Evolutionary conservation across 2,888 invertebrate species (phyloP), one percentile per base, ranked within the genome.

Genomic region (Lampropteryx suffumata): DNA sequence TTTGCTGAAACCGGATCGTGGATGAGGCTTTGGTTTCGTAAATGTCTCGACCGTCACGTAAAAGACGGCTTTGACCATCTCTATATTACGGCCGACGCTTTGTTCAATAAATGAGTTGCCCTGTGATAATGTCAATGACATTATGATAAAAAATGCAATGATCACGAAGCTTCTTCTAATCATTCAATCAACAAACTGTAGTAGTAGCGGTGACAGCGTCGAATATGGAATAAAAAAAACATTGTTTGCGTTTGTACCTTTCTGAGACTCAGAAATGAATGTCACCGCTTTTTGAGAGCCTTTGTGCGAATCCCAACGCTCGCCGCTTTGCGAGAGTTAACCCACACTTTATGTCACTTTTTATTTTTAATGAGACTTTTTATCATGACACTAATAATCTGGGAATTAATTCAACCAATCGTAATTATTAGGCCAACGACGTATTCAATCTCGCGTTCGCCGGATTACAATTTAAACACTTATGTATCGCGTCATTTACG

Each of bases 331-430:
- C 71, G 76, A 71, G 71, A 52, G 33, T 79, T 79, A 77, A 73
- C 67, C 69, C 75, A 73, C 79, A 79, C 74, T 82, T 82, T 80
- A 76, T 71, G 76, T 77, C 80, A 78, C 76, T 73, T 82, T 82
- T 80, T 81, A 76, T 80, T 81, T 84, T 81, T 80, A 84, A 83
- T 82, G 79, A 82, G 71, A 61, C 62, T 69, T 72, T 77, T 76
- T 79, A 71, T 71, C 54, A 57, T 64, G 71, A 69, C 69, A 68
- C 65, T 72, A 73, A 76, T 75, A 71, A 73, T 73, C 67, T 53
- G 55, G 54, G 69, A 68, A 67, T 64, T 67, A 67, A 70, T 68
- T 73, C 62, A 65, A 59, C 54, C 53, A 46, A 55, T 54, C 43
- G 55, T 63, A 64, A 64, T 64, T 64, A 63, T 63, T 61, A 60